Evolutionary conservation across 2,888 invertebrate genomes (phyloP), one percentile per base, ranked within the genome.

Genomic region (Nemoura dubitans): DNA sequence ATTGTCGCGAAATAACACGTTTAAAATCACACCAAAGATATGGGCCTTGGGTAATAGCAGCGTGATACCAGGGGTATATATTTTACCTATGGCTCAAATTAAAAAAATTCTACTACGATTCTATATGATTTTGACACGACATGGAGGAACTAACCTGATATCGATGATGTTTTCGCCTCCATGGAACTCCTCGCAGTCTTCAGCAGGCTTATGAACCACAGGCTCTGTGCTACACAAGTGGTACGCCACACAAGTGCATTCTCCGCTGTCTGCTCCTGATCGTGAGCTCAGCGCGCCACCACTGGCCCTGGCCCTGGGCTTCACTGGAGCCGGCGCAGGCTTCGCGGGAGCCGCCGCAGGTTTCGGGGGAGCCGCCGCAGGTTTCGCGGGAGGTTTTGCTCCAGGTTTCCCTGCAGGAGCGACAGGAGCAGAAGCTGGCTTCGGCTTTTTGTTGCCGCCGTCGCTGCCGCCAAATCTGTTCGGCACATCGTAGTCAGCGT

Each of bases 81-180:
- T n/a, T n/a, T n/a, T n/a, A n/a, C n/a, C n/a, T n/a, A n/a, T n/a
- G n/a, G n/a, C n/a, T n/a, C n/a, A n/a, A n/a, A n/a, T n/a, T n/a
- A n/a, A n/a, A n/a, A n/a, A n/a, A n/a, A n/a, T n/a, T n/a, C n/a
- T n/a, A n/a, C n/a, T n/a, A n/a, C n/a, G n/a, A n/a, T n/a, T n/a
- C n/a, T n/a, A n/a, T n/a, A n/a, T n/a, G n/a, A n/a, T n/a, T n/a
- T n/a, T n/a, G n/a, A n/a, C n/a, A n/a, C n/a, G n/a, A n/a, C n/a
- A n/a, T n/a, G n/a, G n/a, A 36, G 1, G 43, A 28, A 42, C 80
- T 36, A 92, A 95, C 94, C 97, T 94, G 86, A 97, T 95, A 89
- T 97, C 96, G 85, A 97, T 95, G 43, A 96, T 91, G 6, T 95
- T 96, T 0, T 92, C 92, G 0, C 97, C 97, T 89, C 96, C 95